Evolutionary conservation across 2,888 invertebrate species (phyloP).

Genomic region (Orchesella flavescens): DNA sequence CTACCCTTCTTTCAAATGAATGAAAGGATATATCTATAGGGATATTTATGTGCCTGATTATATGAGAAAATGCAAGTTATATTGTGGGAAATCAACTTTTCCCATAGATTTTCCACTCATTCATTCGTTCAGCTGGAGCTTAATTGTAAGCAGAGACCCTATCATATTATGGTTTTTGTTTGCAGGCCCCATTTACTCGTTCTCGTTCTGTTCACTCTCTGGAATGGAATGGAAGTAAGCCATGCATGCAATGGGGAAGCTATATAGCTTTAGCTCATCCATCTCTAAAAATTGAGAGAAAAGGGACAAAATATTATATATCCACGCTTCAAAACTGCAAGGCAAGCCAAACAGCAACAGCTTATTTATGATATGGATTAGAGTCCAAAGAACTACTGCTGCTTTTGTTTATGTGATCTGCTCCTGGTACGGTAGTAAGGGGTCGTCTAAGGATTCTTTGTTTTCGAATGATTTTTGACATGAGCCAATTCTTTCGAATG

Average conservation of each 20-base stretch:
- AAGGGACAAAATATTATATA: background rate
- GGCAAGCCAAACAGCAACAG: background rate
- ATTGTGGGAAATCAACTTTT: slow-evolving; percentile 67
- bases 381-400: background rate
- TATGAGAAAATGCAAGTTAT: slow-evolving; percentile 26
- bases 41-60: background rate
- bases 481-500: too few relatives aligned
- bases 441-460: background rate
- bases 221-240: too few relatives aligned
- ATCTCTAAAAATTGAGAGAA: background rate
- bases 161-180: slow-evolving; percentile 24
- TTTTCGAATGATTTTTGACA: background rate
- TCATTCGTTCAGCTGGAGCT: slow-evolving; percentile 20
- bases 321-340: background rate
- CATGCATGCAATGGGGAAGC: background rate
- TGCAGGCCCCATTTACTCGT: slow-evolving; percentile 8
- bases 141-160: slow-evolving; percentile 12
- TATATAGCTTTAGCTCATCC: background rate
- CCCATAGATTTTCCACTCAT: slow-evolving; percentile 58
- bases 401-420: slow-evolving; percentile 6
- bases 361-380: background rate
- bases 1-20: slow-evolving; percentile 20
- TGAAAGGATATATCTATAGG: slow-evolving; percentile 10
- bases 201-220: background rate
- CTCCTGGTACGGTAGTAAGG: background rate